Percentiles rank a stretch among this genome's conserved stretches.
phyloP scores from a whole-genome alignment of 2,113 vertebrate genomes.

The Brienomyrus brachyistius region DNA sequence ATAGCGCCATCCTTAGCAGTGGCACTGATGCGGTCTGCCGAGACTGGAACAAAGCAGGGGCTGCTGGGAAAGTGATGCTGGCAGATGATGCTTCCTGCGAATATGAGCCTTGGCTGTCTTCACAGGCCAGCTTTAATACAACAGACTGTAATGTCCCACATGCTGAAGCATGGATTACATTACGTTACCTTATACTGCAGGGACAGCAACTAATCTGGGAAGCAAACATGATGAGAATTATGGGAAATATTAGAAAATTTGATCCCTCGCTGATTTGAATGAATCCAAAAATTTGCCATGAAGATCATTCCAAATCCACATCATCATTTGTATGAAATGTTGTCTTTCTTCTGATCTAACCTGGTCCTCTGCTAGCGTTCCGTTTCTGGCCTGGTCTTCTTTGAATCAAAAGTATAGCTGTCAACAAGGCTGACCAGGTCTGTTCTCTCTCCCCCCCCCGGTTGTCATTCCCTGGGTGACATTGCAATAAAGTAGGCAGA shows the following conservation, averaged over 20 bases:
- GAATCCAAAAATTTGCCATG: neutral
- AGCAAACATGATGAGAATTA: neutral
- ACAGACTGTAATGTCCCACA: neutral
- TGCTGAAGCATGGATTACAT: neutral
- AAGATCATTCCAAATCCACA: neutral
- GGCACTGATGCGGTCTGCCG: neutral
- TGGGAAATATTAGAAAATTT: neutral
- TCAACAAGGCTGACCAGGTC: neutral
- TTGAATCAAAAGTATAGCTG: neutral
- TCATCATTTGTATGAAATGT: neutral
- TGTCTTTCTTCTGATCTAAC: neutral
- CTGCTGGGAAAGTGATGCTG: neutral
- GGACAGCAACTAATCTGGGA: neutral
- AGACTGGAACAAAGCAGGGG: neutral
- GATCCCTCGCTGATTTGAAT: neutral
- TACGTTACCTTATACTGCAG: neutral
- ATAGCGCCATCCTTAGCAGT: neutral
- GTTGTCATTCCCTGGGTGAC: neutral
- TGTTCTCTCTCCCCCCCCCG: neutral
- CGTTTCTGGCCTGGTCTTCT: neutral
- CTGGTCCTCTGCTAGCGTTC: neutral
- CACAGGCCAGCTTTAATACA: neutral
- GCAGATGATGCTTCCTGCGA: neutral
- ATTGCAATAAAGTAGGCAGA: neutral
- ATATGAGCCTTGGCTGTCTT: neutral